Base-by-base conservation (phyloP, 2,113 vertebrate species). In the Platysteira castanea region DNA sequence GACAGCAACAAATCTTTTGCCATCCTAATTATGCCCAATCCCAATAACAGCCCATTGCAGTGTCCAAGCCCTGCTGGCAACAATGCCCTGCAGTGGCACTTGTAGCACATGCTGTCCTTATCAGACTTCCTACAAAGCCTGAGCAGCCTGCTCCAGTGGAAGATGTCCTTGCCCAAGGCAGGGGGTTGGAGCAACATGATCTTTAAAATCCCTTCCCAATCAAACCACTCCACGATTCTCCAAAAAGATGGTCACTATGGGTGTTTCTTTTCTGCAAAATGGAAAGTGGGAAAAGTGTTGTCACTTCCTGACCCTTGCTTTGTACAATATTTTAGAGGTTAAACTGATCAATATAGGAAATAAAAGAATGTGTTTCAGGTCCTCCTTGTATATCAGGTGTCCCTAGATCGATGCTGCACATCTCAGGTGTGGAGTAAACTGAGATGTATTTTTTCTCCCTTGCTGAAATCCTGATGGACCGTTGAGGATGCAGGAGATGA, bases 61-160 rank as follows among this genome's bases (percentile, higher is more conserved):
- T 8, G 8, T 27, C 7, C 44, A 56, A 80, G 24, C 16, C 35
- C 47, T 11, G 37, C 52, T 19, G 14, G 22, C 26, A 71, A 2
- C 0, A 0, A 23, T 30, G 49, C 10, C 44, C 35, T 23, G 13
- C 9, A 11, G n/a, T 9, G 5, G 16, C 59, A 77, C 23, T 54
- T 67, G 22, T 7, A 35, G 35, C 35, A 12, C 47, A 26, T 24
- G 7, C 16, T 57, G 4, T 27, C 26, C 20, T 2, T 68, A 18
- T 47, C 39, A 91, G 44, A 39, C 8, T 71, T 90, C 41, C 41
- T 24, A 6, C n/a, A n/a, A 73, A 94, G n/a, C n/a, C 41, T 31
- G 24, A 54, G 26, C 24, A 54, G 22, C 4, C 30, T 89, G 24
- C 17, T 54, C 47, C 1, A 23, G 21, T 35, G 78, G 4, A 60